Evolutionary conservation across 2,797 vertebrate genomes (phyloP), one percentile per base, ranked within the genome.

Genomic region (Scomberomorus guttatus): DNA sequence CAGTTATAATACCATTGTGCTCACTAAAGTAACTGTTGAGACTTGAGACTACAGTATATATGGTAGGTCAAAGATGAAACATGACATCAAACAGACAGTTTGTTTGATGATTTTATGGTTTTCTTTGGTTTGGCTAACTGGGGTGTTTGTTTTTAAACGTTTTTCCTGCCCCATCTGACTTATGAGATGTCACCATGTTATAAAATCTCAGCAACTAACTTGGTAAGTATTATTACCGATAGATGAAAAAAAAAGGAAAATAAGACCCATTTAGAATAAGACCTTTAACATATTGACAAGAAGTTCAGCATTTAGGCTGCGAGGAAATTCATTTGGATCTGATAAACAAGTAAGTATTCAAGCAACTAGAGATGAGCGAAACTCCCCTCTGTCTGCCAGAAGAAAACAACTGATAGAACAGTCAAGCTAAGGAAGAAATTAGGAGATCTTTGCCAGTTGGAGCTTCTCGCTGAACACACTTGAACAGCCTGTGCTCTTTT

Each of bases 401-500:
- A 57, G 65, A 70, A 79, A 57, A 37, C 64, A 63, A 44, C 32
- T 78, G 51, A 76, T 24, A 71, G 51, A 46, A 72, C 54, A 71
- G 50, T 84, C 54, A 59, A 56, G 29, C 48, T 12, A 24, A 61
- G 58, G 24, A 78, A 72, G 58, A 78, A 79, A 80, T 62, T 7
- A 55, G 48, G 60, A 60, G 20, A 34, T 76, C 37, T 77, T 72
- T 66, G 25, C 48, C 27, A 32, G 27, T 69, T 66, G 29, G 55
- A 78, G 64, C 64, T 64, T 80, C 82, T 82, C 81, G 81, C 75
- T 37, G 42, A 79, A 66, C 61, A 77, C 75, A 75, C 72, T 81
- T n/a, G 27, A 81, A 75, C 85, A 86, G 72, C 63, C 72, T 70
- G 68, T 80, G 67, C 29, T 76, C 59, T 65, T 71, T 78, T 88